Base-by-base conservation (phyloP, 2,113 vertebrate genomes). In the Oxyruncus cristatus region DNA sequence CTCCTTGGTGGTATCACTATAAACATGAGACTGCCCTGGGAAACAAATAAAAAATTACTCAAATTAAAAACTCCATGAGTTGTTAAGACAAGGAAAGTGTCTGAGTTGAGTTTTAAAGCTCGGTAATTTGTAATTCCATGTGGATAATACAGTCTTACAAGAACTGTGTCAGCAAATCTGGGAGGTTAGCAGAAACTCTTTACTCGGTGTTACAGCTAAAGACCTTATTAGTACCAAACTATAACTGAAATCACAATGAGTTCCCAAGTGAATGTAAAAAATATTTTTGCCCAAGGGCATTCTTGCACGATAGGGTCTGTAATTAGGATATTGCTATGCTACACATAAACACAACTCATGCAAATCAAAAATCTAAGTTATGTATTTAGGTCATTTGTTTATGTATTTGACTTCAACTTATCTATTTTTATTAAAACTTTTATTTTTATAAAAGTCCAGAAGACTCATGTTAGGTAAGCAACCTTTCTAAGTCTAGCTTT, bases 331-430 rank as follows among this genome's bases (percentile, higher is more conserved):
- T 6, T 65, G 76, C 72, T 75, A 33, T 11, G 56, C 37, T 68
- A 72, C 53, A 80, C 61, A 78, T 53, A 93, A 92, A 93, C 65
- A 80, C 35, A 87, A 52, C 56, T 59, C 35, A 59, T 74, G 79
- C 55, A 91, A 86, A 96, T 22, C 27, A 42, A 93, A 92, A 82
- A 70, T 11, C 0, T 16, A 56, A 94, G 28, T 42, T 92, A 93
- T 47, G 50, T 42, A 94, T 93, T 93, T 86, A 92, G 92, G 90
- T 88, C 30, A 77, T 37, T 59, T 77, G 79, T 61, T 63, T 79
- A 62, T 5, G 5, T 68, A 50, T 55, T 74, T 74, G 30, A 88
- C 55, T 73, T 59, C 76, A 73, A 91, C 11, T 22, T 59, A 35
- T 0, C 14, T 71, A 27, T 83, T 92, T 94, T 88, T 42, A 85